Evolutionary conservation across 2,888 invertebrate species (phyloP), one percentile per base, ranked within the genome.

Genomic region (Bombylius major): DNA sequence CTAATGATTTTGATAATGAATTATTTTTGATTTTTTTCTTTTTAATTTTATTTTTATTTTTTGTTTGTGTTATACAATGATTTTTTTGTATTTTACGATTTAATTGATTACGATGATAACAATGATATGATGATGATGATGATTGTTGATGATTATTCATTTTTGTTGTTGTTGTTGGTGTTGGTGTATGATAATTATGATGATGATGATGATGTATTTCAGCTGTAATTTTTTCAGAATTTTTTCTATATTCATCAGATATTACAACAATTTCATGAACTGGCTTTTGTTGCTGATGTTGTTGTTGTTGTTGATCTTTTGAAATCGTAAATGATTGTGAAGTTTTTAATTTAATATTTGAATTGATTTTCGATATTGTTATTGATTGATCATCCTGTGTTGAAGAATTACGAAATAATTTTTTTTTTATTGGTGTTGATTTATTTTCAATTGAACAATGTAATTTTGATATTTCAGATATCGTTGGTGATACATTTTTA

Each of bases 211-310:
- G 39, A n/a, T 34, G 51, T 46, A 56, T 39, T n/a, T 58, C 55
- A 53, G 9, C 12, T 42, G 11, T 11, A 42, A 51, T 54, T 33
- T 55, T 56, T 45, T 58, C 58, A 0, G 56, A 58, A 36, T 59
- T 59, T n/a, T 49, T 58, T 46, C 56, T 58, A n/a, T 56, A 60
- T 52, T 60, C 60, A 44, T 60, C 58, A 23, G 60, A 58, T 44
- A 58, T 60, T 5, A 60, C 55, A 34, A 60, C 57, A 32, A 60
- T 56, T 36, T 58, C 56, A 32, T 55, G 60, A 39, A 47, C 50
- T 34, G 55, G 47, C 4, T 39, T 9, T 12, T 39, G 39, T 39
- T 36, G 34, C 36, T 9, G 9, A 5, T 39, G 14, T 12, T 39
- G 39, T 39, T 36, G 34, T 49, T 9, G 9, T 11, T 12, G n/a